Evolutionary conservation across 2,888 invertebrate genomes (phyloP).

Genomic region (Mayetiola destructor): DNA sequence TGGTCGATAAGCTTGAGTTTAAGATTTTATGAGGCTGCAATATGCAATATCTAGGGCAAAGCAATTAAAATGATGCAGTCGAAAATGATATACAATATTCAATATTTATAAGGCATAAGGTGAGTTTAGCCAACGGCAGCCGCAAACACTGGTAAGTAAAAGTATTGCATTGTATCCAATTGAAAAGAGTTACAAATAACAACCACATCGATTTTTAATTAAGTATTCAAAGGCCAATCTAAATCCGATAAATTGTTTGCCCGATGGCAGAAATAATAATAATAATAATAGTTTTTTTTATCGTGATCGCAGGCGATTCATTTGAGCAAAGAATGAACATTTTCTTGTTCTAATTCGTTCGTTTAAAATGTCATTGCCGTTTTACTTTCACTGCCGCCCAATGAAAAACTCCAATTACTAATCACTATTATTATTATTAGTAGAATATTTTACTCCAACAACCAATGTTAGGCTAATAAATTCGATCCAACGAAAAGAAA

Average conservation of each 20-base stretch:
- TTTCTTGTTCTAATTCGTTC: background rate
- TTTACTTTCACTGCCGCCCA: background rate
- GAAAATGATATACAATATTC: too few relatives aligned
- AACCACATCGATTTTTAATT: background rate
- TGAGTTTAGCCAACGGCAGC: background rate
- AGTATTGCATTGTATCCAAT: too few relatives aligned
- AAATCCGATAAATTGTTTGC: background rate
- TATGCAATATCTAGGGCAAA: conserved; percentile 2
- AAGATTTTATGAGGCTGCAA: too few relatives aligned
- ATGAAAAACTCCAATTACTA: too few relatives aligned
- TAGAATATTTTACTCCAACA: too few relatives aligned
- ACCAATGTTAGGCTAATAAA: too few relatives aligned
- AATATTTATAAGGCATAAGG: too few relatives aligned
- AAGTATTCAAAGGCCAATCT: background rate
- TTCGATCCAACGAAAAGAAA: background rate
- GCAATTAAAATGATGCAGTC: background rate
- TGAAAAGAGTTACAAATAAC: too few relatives aligned
- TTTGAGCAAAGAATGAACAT: background rate
- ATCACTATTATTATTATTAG: too few relatives aligned
- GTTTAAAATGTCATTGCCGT: conserved; percentile 10
- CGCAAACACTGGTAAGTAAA: background rate
- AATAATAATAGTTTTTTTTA: too few relatives aligned
- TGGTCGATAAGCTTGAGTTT: too few relatives aligned
- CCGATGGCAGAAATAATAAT: background rate
- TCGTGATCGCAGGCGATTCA: too few relatives aligned